Evolutionary conservation across 2,113 vertebrate genomes (phyloP).

Genomic region (Bubo bubo): DNA sequence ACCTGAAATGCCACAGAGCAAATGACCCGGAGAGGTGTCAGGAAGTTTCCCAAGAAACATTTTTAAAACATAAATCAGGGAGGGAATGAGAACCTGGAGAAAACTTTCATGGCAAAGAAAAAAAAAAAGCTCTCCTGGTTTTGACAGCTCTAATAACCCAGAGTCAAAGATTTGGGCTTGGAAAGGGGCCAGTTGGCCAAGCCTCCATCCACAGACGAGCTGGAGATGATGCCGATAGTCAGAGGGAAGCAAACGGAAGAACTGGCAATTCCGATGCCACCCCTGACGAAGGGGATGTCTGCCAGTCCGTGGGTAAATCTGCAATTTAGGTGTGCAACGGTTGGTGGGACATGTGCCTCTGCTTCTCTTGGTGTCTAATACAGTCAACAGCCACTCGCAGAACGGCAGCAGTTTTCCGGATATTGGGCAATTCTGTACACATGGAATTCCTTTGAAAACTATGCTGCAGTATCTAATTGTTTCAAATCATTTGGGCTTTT

Average conservation of each 20-base stretch:
- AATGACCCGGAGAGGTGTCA: background rate
- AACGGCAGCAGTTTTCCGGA: background rate
- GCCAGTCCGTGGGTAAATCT: background rate
- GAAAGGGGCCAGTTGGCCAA: conserved; percentile 39
- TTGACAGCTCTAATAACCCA: conserved; percentile 46
- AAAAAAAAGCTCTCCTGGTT: background rate
- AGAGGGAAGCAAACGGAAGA: conserved; percentile 28
- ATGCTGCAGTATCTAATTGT: background rate
- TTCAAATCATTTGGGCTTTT: background rate
- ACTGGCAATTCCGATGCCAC: background rate
- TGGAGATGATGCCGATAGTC: conserved; percentile 34
- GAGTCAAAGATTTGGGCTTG: conserved; percentile 49
- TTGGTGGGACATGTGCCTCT: background rate
- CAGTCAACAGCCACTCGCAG: background rate
- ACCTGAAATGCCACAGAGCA: background rate
- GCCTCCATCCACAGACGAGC: background rate
- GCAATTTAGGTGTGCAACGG: background rate
- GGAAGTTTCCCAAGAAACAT: background rate
- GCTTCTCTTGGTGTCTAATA: background rate
- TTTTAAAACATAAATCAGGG: background rate
- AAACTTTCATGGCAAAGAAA: background rate
- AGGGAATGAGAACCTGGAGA: background rate
- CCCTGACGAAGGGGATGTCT: background rate
- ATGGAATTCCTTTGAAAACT: background rate
- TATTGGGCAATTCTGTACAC: background rate